Conservation (phyloP, 2,888 invertebrate species). For the Eubasilissa splendida region DNA sequence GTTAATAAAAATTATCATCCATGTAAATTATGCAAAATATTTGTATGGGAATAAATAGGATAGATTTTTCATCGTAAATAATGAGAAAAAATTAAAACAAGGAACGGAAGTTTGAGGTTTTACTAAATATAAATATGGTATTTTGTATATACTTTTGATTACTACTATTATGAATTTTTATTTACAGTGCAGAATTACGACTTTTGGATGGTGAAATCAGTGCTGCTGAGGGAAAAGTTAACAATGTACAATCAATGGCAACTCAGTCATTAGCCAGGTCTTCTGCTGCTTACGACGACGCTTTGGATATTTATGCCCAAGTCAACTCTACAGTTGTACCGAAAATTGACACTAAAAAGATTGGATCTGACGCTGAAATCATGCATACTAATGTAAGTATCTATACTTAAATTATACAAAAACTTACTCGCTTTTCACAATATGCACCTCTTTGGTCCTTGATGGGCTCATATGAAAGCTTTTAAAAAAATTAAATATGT, state of each 20-base stretch:
- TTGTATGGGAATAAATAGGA: no score
- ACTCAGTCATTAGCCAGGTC: constrained; percentile 83
- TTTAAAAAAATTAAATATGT: not conserved
- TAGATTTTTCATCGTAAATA: no score
- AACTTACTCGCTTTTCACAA: no score
- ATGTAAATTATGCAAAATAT: no score
- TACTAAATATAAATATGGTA: no score
- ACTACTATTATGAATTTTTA: not conserved
- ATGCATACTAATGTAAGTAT: constrained; percentile 79
- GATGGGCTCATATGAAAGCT: no score
- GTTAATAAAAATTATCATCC: no score
- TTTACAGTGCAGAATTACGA: constrained; percentile 77
- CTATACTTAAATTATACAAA: no score
- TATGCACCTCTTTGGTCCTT: no score
- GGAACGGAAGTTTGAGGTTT: no score
- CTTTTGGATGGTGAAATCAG: constrained; percentile 78
- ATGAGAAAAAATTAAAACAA: no score
- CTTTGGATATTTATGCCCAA: constrained; percentile 84
- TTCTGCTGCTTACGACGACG: constrained; percentile 84
- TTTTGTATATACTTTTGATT: no score
- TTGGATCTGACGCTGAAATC: constrained; percentile 78
- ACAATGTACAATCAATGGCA: constrained; percentile 80
- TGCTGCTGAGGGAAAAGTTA: constrained; percentile 79
- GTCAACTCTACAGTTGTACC: constrained; percentile 87
- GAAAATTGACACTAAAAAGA: constrained; percentile 79